phyloP scores from a whole-genome alignment of 2,113 vertebrate species.

The Platichthys stellatus region DNA sequence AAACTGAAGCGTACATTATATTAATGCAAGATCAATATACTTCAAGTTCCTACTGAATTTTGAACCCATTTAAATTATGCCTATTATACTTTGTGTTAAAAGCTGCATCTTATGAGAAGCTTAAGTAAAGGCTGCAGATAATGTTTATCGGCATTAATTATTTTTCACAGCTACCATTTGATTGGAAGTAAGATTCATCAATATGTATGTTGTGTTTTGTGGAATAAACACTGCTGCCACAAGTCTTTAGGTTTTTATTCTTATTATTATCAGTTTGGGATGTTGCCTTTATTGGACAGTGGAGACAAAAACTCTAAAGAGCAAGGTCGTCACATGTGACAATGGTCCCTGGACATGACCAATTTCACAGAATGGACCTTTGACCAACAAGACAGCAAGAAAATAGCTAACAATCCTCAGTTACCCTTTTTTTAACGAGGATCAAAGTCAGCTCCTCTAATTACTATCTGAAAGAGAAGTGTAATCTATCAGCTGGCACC shows the following conservation, averaged over 20 bases:
- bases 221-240: not conserved
- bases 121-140: too few species aligned
- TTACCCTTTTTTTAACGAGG: not conserved
- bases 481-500: constrained; percentile 34
- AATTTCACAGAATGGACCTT: not conserved
- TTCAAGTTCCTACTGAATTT: too few species aligned
- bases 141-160: not conserved
- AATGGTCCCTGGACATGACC: not conserved
- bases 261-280: not conserved
- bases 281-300: not conserved
- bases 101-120: too few species aligned
- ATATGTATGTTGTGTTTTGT: not conserved
- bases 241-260: not conserved
- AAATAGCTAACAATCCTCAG: not conserved
- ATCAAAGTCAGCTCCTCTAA: constrained; percentile 29
- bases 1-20: too few species aligned
- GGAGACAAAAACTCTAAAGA: not conserved
- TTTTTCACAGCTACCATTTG: not conserved
- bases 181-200: not conserved
- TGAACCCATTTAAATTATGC: too few species aligned
- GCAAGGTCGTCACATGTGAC: not conserved
- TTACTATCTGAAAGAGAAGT: constrained; percentile 32
- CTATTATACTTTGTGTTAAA: too few species aligned
- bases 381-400: not conserved
- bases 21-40: too few species aligned